Evolutionary conservation across 2,888 invertebrate species (phyloP).

Genomic region (Lysandra bellargus): DNA sequence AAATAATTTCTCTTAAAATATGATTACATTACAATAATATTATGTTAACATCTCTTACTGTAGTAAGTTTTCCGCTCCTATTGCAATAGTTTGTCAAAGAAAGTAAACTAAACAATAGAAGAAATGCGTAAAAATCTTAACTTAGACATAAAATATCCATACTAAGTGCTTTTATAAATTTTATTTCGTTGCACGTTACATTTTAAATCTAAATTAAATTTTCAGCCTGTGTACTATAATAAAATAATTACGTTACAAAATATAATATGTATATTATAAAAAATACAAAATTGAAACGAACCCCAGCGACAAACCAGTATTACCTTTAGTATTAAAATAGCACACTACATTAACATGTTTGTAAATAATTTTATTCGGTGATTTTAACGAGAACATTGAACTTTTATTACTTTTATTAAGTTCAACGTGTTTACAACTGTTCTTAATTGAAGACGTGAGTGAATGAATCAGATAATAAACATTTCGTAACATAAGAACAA

Average conservation of each 20-base stretch:
- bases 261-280: neutral
- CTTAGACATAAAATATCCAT: too few species aligned
- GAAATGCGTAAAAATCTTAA: neutral
- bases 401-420: neutral
- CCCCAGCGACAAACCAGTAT: slow-evolving; percentile 25
- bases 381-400: neutral
- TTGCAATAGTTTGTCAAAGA: neutral
- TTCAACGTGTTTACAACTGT: neutral
- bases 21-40: neutral
- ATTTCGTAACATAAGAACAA: too few species aligned
- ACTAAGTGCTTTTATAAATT: neutral
- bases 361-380: slow-evolving; percentile 21
- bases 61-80: neutral
- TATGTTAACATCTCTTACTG: neutral
- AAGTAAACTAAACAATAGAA: neutral
- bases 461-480: too few species aligned
- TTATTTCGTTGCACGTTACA: neutral
- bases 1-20: too few species aligned
- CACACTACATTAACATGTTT: slow-evolving; percentile 8
- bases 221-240: neutral
- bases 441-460: neutral
- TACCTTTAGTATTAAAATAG: slow-evolving; percentile 27
- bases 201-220: neutral
- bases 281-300: neutral
- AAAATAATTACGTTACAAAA: neutral